phyloP scores from a whole-genome alignment of 2,888 invertebrate genomes.

The Phlogophora meticulosa region DNA sequence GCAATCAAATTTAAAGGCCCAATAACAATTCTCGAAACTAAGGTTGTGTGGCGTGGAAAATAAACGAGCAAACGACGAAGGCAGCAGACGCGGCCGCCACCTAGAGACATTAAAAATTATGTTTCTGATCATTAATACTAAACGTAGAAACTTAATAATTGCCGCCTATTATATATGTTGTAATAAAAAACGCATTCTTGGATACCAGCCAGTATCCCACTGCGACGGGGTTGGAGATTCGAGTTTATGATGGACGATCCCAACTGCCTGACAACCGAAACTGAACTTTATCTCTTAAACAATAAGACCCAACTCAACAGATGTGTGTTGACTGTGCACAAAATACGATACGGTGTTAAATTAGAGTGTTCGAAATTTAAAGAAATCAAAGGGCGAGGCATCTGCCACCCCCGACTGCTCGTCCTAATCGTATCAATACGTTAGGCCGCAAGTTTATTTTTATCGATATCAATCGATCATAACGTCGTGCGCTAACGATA shows the following conservation, averaged over 20 bases:
- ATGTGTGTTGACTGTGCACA: slow-evolving; percentile 29
- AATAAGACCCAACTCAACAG: slow-evolving; percentile 34
- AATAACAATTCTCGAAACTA: slow-evolving; percentile 60
- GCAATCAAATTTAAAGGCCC: slow-evolving; percentile 64
- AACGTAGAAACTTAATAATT: slow-evolving; percentile 86
- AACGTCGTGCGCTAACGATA: slow-evolving; percentile 64
- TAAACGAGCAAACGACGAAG: slow-evolving; percentile 55
- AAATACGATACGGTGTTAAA: slow-evolving; percentile 66
- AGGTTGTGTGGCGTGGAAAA: slow-evolving; percentile 53
- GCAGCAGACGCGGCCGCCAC: slow-evolving; percentile 64
- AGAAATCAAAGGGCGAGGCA: slow-evolving; percentile 74
- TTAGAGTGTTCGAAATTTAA: slow-evolving; percentile 69
- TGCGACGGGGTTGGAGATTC: slow-evolving; percentile 80
- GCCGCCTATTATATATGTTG: slow-evolving; percentile 79
- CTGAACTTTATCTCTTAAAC: slow-evolving; percentile 35
- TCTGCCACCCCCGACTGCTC: slow-evolving; percentile 83
- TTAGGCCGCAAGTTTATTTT: slow-evolving; percentile 69
- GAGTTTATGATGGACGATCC: slow-evolving; percentile 74
- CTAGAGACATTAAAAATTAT: slow-evolving; percentile 80
- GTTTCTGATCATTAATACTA: slow-evolving; percentile 84
- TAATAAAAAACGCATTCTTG: slow-evolving; percentile 86
- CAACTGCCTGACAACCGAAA: slow-evolving; percentile 37
- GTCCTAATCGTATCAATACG: slow-evolving; percentile 77
- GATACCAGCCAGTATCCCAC: slow-evolving; percentile 80
- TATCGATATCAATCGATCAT: slow-evolving; percentile 79